Conservation (phyloP, 2,888 invertebrate genomes). For the Acronicta psi region DNA sequence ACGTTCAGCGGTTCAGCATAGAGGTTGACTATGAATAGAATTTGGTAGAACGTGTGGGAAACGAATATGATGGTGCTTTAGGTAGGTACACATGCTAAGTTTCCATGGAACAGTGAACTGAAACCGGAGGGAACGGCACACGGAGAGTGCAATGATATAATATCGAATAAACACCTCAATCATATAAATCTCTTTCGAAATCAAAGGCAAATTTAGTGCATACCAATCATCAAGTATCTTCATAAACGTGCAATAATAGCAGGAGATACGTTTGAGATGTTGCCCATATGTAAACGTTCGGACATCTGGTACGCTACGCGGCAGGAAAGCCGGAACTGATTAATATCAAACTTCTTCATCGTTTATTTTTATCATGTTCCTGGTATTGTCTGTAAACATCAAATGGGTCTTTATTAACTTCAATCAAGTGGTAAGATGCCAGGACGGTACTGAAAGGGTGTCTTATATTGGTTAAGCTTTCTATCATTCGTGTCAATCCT, state of each 20-base stretch:
- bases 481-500: too few relatives aligned
- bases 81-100: slow-evolving; percentile 8
- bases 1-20: slow-evolving; percentile 22
- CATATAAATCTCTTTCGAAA: not conserved
- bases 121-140: too few relatives aligned
- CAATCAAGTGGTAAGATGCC: slow-evolving; percentile 17
- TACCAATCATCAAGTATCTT: slow-evolving; percentile 8
- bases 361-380: slow-evolving; percentile 32
- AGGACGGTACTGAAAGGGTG: slow-evolving; percentile 1
- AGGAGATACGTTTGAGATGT: slow-evolving; percentile 22
- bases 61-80: not conserved
- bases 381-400: slow-evolving; percentile 22
- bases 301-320: slow-evolving; percentile 30
- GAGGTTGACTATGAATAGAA: slow-evolving; percentile 25
- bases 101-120: not conserved
- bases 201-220: not conserved
- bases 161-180: not conserved
- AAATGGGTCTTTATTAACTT: slow-evolving; percentile 29
- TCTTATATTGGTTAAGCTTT: not conserved
- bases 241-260: slow-evolving; percentile 11
- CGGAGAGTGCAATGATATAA: too few relatives aligned
- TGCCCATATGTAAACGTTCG: slow-evolving; percentile 11
- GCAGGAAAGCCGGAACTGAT: slow-evolving; percentile 38
- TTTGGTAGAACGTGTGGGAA: slow-evolving; percentile 6
- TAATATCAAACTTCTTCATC: slow-evolving; percentile 20